Base-by-base conservation (phyloP, 2,888 invertebrate genomes). In the Drymonia ruficornis region DNA sequence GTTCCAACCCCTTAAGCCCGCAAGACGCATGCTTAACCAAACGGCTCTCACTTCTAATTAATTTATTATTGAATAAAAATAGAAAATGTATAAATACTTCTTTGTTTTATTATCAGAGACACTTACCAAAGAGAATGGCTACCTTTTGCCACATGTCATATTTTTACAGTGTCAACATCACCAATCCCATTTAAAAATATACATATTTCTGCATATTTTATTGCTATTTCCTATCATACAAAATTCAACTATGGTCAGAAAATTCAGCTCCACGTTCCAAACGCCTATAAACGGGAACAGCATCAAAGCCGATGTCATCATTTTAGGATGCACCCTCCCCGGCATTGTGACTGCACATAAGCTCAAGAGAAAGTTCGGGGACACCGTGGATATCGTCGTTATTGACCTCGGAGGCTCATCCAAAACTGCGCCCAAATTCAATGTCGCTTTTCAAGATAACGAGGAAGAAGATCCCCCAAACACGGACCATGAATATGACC, bases 311-410 rank as follows among this genome's bases (percentile, higher is more conserved):
- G 92, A 92, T 56, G 83, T 92, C 7, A 91, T 92, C 31, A 82
- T 92, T 40, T 63, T 92, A 61, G 92, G 92, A 76, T 88, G 89
- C 65, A 89, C 81, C 47, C 79, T 92, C 1, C 87, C 91, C 6
- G 92, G 91, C 1, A 86, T 91, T 28, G 88, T 93, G 9, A 80
- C 87, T 0, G 92, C 92, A 0, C 86, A 92, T 74, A 89, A 91
- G 59, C 72, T 93, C 13, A 88, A 84, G 74, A 84, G 79, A 55
- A 86, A 76, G 51, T 91, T 93, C 53, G 92, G 92, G 1, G 68
- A 86, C 59, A 75, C 84, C 36, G 84, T 91, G 80, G 87, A 91
- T 34, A 84, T 93, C 4, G 81, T 91, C 2, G 84, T 93, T 0
- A 66, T 93, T 0, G 89, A 92, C 58, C 67, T 90, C 28, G 72